Base-by-base conservation (phyloP, 2,797 vertebrate genomes). In the Pelochelys cantorii region DNA sequence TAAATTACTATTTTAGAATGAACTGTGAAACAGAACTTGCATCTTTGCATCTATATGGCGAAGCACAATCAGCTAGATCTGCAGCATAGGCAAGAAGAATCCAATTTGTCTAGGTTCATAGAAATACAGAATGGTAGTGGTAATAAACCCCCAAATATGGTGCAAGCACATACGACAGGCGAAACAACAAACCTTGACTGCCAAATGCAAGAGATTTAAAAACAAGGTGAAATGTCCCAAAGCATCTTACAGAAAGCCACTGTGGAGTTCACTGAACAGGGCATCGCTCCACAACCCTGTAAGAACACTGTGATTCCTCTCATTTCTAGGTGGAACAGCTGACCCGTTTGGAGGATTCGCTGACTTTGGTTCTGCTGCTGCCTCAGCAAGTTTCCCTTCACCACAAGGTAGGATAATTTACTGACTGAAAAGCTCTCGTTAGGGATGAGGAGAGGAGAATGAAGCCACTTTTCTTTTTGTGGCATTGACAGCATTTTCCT, bases 281-380 rank as follows among this genome's bases (percentile, higher is more conserved):
- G 37, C 22, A 3, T 81, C 87, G 89, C 89, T 91, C 80, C 31
- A 48, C 68, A 54, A 4, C 81, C 86, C 60, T 59, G 29, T 89
- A 77, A 94, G 62, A 83, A 54, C 55, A 27, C 60, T 94, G 94
- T 93, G 31, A 80, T 90, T 93, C 79, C 55, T 88, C 93, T 85
- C 92, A 57, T 95, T 96, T 96, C 83, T 94, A 98, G 98, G 97
- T 97, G 97, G 95, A 94, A 97, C 97, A 65, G 93, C 98, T 93
- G 99, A 99, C 97, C 98, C 98, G 5, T 98, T 99, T 82, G 96
- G 98, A 95, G 99, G 98, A 95, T 99, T 99, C 98, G 99, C 99
- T 93, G 99, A 99, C 97, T 99, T 99, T 95, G 98, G 97, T 82
- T 99, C 99, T 79, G 95, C 98, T 94, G 97, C 98, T 97, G 98